These are phyloP conservation scores for Hyperopisus bebe DNA, from an alignment of 2,113 vertebrate genomes.

Conservation along the genomic window DNA sequence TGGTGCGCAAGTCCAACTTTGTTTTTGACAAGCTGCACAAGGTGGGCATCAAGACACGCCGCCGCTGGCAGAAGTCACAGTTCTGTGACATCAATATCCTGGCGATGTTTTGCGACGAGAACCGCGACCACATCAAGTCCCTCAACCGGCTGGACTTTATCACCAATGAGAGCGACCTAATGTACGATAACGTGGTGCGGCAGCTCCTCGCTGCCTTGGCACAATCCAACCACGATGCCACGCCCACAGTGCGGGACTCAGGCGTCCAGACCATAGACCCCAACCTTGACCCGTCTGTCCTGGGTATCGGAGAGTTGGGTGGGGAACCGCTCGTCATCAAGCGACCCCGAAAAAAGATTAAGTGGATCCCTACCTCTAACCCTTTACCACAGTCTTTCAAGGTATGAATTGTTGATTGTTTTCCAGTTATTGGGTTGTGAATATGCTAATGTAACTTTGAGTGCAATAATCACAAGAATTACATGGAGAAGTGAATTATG, in stretches of 20 bases:
- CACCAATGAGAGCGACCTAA: slow-evolving; percentile 95
- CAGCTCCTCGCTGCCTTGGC: slow-evolving; percentile 90
- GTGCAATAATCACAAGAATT: background rate
- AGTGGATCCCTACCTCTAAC: slow-evolving; percentile 87
- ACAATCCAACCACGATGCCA: slow-evolving; percentile 91
- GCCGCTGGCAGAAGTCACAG: slow-evolving; percentile 95
- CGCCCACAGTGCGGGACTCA: slow-evolving; percentile 86
- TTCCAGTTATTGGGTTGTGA: background rate
- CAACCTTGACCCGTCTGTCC: slow-evolving; percentile 75
- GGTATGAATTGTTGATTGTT: slow-evolving; percentile 37
- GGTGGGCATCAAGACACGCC: slow-evolving; percentile 91
- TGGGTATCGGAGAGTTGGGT: slow-evolving; percentile 71
- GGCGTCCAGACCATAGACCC: slow-evolving; percentile 88
- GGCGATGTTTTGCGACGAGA: slow-evolving; percentile 98
- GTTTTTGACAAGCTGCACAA: slow-evolving; percentile 98
- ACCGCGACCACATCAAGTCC: slow-evolving; percentile 97
- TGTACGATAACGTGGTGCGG: slow-evolving; percentile 98
- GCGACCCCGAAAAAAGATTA: slow-evolving; percentile 90
- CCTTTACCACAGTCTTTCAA: slow-evolving; percentile 93
- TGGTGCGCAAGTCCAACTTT: slow-evolving; percentile 97
- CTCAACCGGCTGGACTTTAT: slow-evolving; percentile 97
- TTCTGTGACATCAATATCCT: slow-evolving; percentile 99
- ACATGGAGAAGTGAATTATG: background rate
- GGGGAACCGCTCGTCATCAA: slow-evolving; percentile 84
- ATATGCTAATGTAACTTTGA: background rate